Conservation (phyloP, 2,113 vertebrate genomes). For the Sphyrna mokarran region DNA sequence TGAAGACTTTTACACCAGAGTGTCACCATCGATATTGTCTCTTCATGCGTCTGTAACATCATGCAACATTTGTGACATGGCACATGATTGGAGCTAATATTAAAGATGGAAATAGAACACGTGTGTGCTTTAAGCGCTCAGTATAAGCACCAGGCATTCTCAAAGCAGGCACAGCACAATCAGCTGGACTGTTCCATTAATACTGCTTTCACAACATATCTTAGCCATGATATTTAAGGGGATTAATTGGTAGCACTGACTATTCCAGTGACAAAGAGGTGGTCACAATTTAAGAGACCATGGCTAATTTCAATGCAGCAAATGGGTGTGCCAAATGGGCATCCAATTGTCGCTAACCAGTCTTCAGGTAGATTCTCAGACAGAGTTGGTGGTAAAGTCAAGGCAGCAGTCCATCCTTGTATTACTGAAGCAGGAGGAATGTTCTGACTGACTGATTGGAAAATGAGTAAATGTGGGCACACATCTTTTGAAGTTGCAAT, state of each 20-base stretch:
- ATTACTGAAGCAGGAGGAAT: background rate
- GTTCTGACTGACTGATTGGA: background rate
- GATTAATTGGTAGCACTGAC: background rate
- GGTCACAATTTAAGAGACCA: background rate
- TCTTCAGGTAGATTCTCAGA: background rate
- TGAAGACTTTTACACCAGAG: background rate
- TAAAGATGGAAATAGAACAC: background rate
- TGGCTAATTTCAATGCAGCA: background rate
- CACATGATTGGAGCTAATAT: background rate
- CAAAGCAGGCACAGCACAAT: background rate
- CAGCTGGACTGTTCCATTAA: background rate
- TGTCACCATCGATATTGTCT: background rate
- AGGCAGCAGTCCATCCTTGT: background rate
- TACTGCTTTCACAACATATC: background rate
- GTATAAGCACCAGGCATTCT: background rate
- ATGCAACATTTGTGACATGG: background rate
- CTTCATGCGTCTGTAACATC: background rate
- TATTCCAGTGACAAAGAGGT: background rate
- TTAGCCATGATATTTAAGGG: background rate
- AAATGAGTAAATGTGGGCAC: too few relatives aligned
- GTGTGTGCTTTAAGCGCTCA: background rate
- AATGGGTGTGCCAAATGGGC: background rate
- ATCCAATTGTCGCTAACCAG: background rate
- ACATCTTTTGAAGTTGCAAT: background rate
- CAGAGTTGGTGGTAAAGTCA: background rate